Evolutionary conservation across 2,113 vertebrate species (phyloP).

Genomic region (Forbesichthys papilliferus): DNA sequence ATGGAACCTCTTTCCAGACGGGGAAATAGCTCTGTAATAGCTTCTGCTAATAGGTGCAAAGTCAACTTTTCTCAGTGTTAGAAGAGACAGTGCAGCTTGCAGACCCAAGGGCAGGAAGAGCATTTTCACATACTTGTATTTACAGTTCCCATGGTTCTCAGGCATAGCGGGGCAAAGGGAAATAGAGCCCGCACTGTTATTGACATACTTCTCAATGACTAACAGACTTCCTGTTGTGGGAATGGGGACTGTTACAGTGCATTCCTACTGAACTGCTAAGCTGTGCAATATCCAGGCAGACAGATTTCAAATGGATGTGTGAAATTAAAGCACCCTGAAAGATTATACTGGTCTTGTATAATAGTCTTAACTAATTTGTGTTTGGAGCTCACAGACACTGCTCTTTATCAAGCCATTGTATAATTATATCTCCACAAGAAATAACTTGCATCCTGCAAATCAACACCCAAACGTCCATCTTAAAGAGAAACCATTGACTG

Average conservation of each 20-base stretch:
- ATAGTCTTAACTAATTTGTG: too few species aligned
- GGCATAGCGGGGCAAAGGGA: constrained; percentile 39
- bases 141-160: constrained; percentile 76
- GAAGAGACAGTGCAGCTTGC: constrained; percentile 43
- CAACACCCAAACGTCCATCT: constrained; percentile 20
- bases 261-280: constrained; percentile 51
- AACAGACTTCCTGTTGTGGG: constrained; percentile 42
- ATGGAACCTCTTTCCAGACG: constrained; percentile 45
- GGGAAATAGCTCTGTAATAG: constrained; percentile 51
- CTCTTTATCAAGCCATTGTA: neutral
- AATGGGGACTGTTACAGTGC: constrained; percentile 50
- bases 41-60: constrained; percentile 49
- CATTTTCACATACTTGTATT: constrained; percentile 67
- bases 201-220: constrained; percentile 63
- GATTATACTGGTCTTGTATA: neutral
- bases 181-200: constrained; percentile 54
- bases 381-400: too few species aligned
- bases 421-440: neutral
- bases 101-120: constrained; percentile 47
- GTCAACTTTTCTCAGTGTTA: constrained; percentile 51
- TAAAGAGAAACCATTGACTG: constrained; percentile 14
- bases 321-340: neutral
- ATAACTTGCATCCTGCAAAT: constrained; percentile 2
- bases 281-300: constrained; percentile 40
- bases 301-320: too few species aligned